Percentiles rank a stretch among this genome's conserved stretches.
Evolutionary conservation across 2,888 invertebrate species (phyloP).

Genomic region (Cephonodes hylas): DNA sequence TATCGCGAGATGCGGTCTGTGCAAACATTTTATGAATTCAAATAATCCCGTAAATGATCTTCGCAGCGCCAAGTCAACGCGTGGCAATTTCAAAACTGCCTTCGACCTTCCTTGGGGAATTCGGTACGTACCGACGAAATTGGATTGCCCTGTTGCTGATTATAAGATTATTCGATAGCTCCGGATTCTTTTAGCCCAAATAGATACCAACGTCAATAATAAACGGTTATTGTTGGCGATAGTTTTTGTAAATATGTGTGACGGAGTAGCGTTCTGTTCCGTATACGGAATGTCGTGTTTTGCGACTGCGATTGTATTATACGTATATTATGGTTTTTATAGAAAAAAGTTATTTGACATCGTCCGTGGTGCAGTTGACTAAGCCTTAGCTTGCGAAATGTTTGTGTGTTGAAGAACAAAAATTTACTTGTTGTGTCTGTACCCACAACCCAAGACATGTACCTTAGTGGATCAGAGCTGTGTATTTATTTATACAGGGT

Average conservation of each 20-base stretch:
- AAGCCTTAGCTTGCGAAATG: too few species aligned
- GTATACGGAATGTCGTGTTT: not conserved
- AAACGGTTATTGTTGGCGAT: not conserved
- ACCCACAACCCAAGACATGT: too few species aligned
- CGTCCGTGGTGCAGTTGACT: too few species aligned
- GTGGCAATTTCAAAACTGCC: not conserved
- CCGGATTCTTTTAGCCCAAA: constrained; percentile 3
- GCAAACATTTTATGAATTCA: constrained; percentile 5
- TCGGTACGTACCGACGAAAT: constrained; percentile 1
- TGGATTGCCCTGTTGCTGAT: constrained; percentile 4
- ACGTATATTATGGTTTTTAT: too few species aligned
- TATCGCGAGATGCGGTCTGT: not conserved
- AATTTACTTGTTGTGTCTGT: too few species aligned
- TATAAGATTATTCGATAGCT: constrained; percentile 3
- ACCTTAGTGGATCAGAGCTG: too few species aligned
- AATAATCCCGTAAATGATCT: not conserved
- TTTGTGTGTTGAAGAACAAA: too few species aligned
- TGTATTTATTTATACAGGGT: too few species aligned
- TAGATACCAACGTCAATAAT: not conserved
- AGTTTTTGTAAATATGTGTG: not conserved
- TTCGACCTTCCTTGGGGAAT: not conserved
- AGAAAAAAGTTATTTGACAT: too few species aligned
- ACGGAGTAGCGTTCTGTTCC: not conserved
- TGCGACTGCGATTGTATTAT: too few species aligned
- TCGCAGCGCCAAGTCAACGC: not conserved